Evolutionary conservation across 2,888 invertebrate species (phyloP).

Genomic region (Spilarctia lutea): DNA sequence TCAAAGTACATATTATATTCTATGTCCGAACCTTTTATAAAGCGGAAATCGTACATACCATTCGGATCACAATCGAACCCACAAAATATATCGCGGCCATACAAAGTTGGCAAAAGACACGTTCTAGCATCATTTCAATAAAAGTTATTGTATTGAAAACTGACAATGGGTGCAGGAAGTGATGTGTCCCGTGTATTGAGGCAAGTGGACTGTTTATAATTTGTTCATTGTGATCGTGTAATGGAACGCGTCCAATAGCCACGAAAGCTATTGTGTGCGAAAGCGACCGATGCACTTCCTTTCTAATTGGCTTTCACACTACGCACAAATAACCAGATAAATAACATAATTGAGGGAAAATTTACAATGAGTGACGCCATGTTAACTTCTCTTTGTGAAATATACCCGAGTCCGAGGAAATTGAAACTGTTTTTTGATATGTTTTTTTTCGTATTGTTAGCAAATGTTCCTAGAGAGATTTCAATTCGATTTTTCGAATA

Average conservation of each 20-base stretch:
- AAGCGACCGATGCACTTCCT: conserved; percentile 67
- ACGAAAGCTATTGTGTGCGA: conserved; percentile 68
- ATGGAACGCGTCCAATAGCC: conserved; percentile 74
- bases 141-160: conserved; percentile 85
- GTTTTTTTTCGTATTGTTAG: conserved; percentile 5
- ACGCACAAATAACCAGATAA: conserved; percentile 58
- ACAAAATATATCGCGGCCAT: conserved; percentile 79
- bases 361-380: conserved; percentile 36
- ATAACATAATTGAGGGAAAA: conserved; percentile 49
- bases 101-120: conserved; percentile 71
- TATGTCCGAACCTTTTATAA: conserved; percentile 69
- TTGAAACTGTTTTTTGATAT: conserved; percentile 18
- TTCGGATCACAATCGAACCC: conserved; percentile 74
- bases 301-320: conserved; percentile 79
- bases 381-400: conserved; percentile 33
- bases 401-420: conserved; percentile 29
- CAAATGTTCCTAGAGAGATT: background rate
- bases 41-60: conserved; percentile 80
- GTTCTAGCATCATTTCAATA: conserved; percentile 84
- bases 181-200: conserved; percentile 80
- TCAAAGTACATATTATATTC: conserved; percentile 66
- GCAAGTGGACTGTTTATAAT: conserved; percentile 86
- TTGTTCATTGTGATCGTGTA: conserved; percentile 80
- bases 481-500: conserved; percentile 11
- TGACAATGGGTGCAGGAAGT: conserved; percentile 85